Base-by-base conservation (phyloP, 1,140 invertebrate species). In the Caerostris extrusa region DNA sequence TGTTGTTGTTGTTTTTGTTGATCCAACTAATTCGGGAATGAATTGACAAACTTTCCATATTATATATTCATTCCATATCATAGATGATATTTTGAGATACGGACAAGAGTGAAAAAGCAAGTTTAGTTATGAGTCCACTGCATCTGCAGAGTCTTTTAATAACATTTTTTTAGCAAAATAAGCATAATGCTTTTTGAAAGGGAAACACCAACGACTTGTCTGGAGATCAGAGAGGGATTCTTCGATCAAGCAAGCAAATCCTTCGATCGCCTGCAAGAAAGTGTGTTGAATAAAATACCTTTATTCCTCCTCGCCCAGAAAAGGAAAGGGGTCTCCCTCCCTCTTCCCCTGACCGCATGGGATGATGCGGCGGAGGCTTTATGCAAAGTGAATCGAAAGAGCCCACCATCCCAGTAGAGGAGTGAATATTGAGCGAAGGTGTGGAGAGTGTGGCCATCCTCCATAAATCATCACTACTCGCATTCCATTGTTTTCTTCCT, bases 401-500 rank as follows among this genome's bases (percentile, higher is more conserved):
- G 82, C 82, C 82, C 82, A 85, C 17, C 69, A 77, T 50, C 69
- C 82, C 55, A 85, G 56, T 58, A 82, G 56, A 53, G 19, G 90
- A 85, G 90, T 92, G 90, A 92, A 92, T 92, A 92, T 92, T 92
- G 77, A 85, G 81, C 57, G 77, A 81, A 85, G 77, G 82, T 83
- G 90, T 55, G 60, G 58, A 81, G 69, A 17, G 77, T 12, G 12
- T 58, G 60, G 60, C 56, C 57, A 85, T 14, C 90, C 77, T 67
- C 64, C 91, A 93, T 93, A 93, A 93, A 93, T 93, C 91, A 93
- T 93, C 91, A 87, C 56, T 50, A 83, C 77, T 85, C 90, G 81
- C 91, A 87, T 93, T 93, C 91, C 82, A 87, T 93, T 93, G 91
- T 93, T 93, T 92, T 93, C 71, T 87, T 34, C 91, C 57, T 85